Evolutionary conservation across 2,888 invertebrate genomes (phyloP).

Genomic region (Dynastes hyllus): DNA sequence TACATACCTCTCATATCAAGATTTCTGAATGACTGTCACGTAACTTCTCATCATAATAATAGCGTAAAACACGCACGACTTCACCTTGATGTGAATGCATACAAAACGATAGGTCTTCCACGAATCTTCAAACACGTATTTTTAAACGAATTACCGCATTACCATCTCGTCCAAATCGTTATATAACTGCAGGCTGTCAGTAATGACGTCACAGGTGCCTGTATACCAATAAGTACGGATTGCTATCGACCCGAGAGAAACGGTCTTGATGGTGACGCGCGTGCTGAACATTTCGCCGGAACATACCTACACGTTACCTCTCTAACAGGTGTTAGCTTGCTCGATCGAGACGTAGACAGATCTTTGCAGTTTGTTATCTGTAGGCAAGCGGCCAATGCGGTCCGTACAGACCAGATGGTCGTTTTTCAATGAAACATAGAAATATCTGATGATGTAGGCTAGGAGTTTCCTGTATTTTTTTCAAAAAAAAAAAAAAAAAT

Average conservation of each 20-base stretch:
- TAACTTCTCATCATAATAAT: too few species aligned
- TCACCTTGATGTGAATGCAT: neutral
- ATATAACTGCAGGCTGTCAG: neutral
- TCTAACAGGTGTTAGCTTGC: slow-evolving; percentile 30
- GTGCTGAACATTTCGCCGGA: slow-evolving; percentile 18
- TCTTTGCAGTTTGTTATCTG: neutral
- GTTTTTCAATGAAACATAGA: too few species aligned
- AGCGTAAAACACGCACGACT: neutral
- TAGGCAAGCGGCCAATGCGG: too few species aligned
- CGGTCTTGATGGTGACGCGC: slow-evolving; percentile 35
- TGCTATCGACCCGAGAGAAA: slow-evolving; percentile 31
- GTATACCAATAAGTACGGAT: slow-evolving; percentile 31
- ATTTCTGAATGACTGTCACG: too few species aligned
- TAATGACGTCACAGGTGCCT: slow-evolving; percentile 33
- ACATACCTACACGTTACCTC: neutral
- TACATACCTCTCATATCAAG: too few species aligned
- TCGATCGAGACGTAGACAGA: neutral
- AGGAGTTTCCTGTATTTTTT: too few species aligned
- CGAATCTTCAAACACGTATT: neutral
- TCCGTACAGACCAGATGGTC: too few species aligned
- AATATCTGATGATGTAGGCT: too few species aligned
- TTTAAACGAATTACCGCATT: neutral
- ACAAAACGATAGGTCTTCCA: neutral
- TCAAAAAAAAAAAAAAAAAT: too few species aligned
- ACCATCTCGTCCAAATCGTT: neutral